phyloP scores from a whole-genome alignment of 1,140 invertebrate species.

The Drosophila grimshawi region DNA sequence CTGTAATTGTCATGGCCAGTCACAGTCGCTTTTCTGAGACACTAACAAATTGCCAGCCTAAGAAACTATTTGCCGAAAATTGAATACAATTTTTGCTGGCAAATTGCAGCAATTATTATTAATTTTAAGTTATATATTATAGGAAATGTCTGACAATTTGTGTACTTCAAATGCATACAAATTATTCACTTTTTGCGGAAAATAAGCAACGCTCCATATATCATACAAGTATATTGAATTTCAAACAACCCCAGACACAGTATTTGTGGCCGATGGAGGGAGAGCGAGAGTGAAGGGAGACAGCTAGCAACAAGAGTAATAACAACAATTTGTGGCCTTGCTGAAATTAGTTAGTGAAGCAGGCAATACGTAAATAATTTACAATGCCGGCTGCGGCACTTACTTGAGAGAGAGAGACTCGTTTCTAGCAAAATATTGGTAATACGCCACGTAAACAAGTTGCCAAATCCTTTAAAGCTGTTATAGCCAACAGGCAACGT shows the following conservation, averaged over 20 bases:
- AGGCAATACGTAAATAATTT: slow-evolving; percentile 72
- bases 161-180: slow-evolving; percentile 1
- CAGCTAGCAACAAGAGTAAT: slow-evolving; percentile 35
- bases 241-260: not conserved
- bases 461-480: slow-evolving; percentile 77
- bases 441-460: slow-evolving; percentile 80
- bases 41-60: too few species aligned
- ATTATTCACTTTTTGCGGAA: not conserved
- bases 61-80: not conserved
- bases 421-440: slow-evolving; percentile 67
- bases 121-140: too few species aligned
- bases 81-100: not conserved
- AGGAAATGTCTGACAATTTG: not conserved
- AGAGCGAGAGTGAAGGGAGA: not conserved
- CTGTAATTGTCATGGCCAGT: slow-evolving; percentile 74
- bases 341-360: slow-evolving; percentile 56
- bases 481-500: slow-evolving; percentile 22
- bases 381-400: slow-evolving; percentile 60
- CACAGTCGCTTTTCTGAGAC: slow-evolving; percentile 12
- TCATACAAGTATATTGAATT: slow-evolving; percentile 4
- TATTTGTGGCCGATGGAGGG: not conserved
- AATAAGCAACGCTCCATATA: not conserved
- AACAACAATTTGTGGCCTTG: slow-evolving; percentile 46
- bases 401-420: slow-evolving; percentile 58
- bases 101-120: too few species aligned